phyloP scores from a whole-genome alignment of 2,888 invertebrate species.

The Melangyna quadrimaculata region DNA sequence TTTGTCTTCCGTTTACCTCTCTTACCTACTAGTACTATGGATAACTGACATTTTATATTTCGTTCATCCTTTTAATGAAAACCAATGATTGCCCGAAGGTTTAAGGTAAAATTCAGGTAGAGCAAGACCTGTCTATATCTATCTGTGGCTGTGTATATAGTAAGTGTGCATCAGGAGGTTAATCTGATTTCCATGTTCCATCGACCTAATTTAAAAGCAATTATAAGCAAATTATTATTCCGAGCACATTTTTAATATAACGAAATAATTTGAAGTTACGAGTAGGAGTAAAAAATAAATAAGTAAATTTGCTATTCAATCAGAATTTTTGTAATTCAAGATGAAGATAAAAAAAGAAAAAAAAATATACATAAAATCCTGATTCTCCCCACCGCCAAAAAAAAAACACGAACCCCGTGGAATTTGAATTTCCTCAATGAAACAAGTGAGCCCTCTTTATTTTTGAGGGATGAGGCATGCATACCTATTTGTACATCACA shows the following conservation, averaged over 20 bases:
- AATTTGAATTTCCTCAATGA: conserved; percentile 41
- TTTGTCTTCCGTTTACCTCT: not conserved
- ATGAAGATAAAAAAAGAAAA: conserved; percentile 29
- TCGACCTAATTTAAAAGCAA: conserved; percentile 72
- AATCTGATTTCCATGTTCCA: conserved; percentile 70
- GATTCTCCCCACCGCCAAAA: not conserved
- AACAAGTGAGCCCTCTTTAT: not conserved
- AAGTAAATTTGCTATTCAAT: conserved; percentile 58
- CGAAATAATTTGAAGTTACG: conserved; percentile 33
- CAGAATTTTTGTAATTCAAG: conserved; percentile 57
- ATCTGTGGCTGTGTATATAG: not conserved
- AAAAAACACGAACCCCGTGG: not conserved
- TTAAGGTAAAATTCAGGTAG: conserved; percentile 48
- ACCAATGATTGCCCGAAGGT: conserved; percentile 39
- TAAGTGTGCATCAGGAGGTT: conserved; percentile 10
- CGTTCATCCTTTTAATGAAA: conserved; percentile 59
- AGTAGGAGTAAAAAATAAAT: conserved; percentile 1
- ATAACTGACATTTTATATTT: conserved; percentile 45
- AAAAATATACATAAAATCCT: conserved; percentile 6
- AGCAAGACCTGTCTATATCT: not conserved
- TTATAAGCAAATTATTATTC: conserved; percentile 71
- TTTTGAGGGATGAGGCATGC: not conserved
- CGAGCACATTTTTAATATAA: conserved; percentile 68
- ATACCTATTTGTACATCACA: not conserved
- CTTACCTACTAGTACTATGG: not conserved